Percentiles rank a stretch among this genome's conserved stretches.
These are phyloP conservation scores for Acipenser transmontanus DNA, from an alignment of 2,797 vertebrate genomes.

Conservation along the genomic window DNA sequence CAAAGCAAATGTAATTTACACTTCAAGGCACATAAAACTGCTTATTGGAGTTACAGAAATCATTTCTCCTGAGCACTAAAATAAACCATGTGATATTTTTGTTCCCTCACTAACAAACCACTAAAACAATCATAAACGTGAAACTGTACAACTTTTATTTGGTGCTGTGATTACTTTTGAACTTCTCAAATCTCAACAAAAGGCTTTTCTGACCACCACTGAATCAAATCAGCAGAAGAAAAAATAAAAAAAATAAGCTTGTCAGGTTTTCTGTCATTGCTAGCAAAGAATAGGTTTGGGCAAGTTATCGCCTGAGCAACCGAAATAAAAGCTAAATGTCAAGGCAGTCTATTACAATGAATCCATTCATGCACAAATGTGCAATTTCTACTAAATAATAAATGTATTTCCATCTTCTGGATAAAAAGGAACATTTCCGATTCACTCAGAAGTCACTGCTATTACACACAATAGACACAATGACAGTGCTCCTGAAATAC, in stretches of 20 bases:
- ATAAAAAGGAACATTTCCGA: conserved; percentile 26
- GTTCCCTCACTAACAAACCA: no score
- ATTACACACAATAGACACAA: conserved; percentile 20
- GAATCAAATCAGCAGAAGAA: no score
- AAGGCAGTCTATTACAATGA: conserved; percentile 33
- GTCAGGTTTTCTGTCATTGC: no score
- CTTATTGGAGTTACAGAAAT: not conserved
- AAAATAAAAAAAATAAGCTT: no score
- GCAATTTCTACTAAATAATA: conserved; percentile 44
- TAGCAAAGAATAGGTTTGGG: no score
- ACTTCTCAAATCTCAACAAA: no score
- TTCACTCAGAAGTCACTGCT: conserved; percentile 29
- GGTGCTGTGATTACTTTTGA: no score
- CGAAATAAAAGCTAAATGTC: conserved; percentile 56
- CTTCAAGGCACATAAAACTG: not conserved
- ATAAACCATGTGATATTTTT: no score
- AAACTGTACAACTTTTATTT: no score
- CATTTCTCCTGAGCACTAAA: not conserved
- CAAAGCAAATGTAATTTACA: not conserved
- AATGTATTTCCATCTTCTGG: conserved; percentile 34
- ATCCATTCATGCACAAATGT: conserved; percentile 33
- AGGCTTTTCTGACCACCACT: no score
- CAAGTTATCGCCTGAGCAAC: conserved; percentile 22
- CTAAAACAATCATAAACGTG: no score
- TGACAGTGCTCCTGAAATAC: conserved; percentile 9